phyloP scores from a whole-genome alignment of 2,113 vertebrate genomes.

The Dermatemys mawii region DNA sequence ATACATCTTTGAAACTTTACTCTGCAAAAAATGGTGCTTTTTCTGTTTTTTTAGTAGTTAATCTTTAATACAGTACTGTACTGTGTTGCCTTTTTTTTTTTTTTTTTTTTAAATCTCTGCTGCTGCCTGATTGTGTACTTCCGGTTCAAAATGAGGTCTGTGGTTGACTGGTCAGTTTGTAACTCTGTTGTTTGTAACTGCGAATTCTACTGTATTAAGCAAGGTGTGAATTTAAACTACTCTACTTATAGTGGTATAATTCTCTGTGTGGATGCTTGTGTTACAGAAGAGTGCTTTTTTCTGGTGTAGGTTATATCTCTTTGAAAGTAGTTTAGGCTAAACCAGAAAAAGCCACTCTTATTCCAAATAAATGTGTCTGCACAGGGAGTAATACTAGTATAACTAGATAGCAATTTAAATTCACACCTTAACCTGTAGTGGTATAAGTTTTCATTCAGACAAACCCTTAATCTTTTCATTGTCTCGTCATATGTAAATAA shows the following conservation, averaged over 20 bases:
- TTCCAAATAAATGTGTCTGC: not conserved
- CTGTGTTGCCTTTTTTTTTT: no score
- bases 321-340: not conserved
- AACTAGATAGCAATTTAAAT: not conserved
- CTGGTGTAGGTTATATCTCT: not conserved
- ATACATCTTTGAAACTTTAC: no score
- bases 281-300: not conserved
- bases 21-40: no score
- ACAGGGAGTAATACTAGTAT: not conserved
- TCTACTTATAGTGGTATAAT: not conserved
- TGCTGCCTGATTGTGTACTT: no score
- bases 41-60: no score
- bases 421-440: not conserved
- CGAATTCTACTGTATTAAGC: not conserved
- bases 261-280: not conserved
- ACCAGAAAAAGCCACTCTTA: not conserved
- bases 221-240: not conserved
- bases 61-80: no score
- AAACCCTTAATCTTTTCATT: slow-evolving; percentile 5
- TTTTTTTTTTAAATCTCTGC: no score
- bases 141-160: no score
- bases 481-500: not conserved
- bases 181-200: no score
- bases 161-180: no score
- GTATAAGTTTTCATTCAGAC: not conserved